These are phyloP conservation scores for Scomberomorus guttatus DNA, from an alignment of 2,797 vertebrate species.

Conservation along the genomic window DNA sequence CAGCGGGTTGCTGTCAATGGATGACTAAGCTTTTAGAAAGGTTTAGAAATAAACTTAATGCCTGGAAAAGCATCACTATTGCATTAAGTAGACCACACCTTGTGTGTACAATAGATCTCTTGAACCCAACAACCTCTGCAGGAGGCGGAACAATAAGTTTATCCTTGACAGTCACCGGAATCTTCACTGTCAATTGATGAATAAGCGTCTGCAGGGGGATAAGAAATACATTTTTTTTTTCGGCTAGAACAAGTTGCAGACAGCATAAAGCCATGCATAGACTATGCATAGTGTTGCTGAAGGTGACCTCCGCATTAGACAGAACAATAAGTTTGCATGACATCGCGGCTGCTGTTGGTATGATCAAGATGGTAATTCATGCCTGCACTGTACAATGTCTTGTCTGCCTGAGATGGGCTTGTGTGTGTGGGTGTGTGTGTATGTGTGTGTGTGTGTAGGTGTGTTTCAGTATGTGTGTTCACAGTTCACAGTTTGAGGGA, in stretches of 20 bases:
- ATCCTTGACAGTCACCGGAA: slow-evolving; percentile 52
- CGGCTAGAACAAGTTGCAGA: slow-evolving; percentile 53
- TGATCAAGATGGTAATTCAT: slow-evolving; percentile 79
- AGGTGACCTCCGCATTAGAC: slow-evolving; percentile 75
- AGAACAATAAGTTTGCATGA: slow-evolving; percentile 71
- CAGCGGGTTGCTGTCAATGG: slow-evolving; percentile 60
- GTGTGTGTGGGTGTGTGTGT: slow-evolving; percentile 19
- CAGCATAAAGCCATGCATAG: slow-evolving; percentile 29
- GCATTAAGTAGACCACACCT: slow-evolving; percentile 56
- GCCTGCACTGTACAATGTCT: slow-evolving; percentile 53
- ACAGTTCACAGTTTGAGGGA: slow-evolving; percentile 68
- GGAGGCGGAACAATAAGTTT: slow-evolving; percentile 43
- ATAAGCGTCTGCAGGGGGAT: slow-evolving; percentile 47
- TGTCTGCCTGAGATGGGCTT: slow-evolving; percentile 48
- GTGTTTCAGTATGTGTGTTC: slow-evolving; percentile 33
- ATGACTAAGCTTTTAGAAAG: slow-evolving; percentile 70
- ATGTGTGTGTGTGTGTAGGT: slow-evolving; percentile 26
- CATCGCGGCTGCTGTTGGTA: slow-evolving; percentile 45
- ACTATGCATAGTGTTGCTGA: slow-evolving; percentile 50
- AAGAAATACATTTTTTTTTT: slow-evolving; percentile 52
- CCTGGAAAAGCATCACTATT: slow-evolving; percentile 45
- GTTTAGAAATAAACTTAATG: slow-evolving; percentile 61
- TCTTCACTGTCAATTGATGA: slow-evolving; percentile 49
- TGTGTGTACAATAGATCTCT: slow-evolving; percentile 34
- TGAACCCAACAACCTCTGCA: slow-evolving; percentile 41